These are phyloP conservation scores for Bothrops jararaca DNA, from an alignment of 2,113 vertebrate species.

Conservation along the genomic window DNA sequence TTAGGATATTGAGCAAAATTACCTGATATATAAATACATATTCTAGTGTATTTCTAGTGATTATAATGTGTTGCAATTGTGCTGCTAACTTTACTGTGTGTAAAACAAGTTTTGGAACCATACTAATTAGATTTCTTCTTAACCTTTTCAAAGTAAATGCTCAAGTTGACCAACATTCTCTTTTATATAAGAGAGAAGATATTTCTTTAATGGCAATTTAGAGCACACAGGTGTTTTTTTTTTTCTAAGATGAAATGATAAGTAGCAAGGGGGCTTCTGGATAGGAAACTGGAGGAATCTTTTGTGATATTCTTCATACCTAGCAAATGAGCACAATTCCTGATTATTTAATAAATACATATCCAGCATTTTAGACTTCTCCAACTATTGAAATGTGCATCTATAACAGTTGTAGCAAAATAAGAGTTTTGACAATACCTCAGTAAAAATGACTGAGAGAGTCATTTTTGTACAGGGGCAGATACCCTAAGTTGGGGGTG, in stretches of 20 bases:
- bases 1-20: background rate
- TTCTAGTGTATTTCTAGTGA: too few relatives aligned
- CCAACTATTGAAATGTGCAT: background rate
- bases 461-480: background rate
- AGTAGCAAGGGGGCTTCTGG: background rate
- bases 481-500: background rate
- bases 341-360: background rate
- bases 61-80: too few relatives aligned
- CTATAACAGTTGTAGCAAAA: background rate
- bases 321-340: background rate
- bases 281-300: background rate
- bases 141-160: too few relatives aligned
- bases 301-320: background rate
- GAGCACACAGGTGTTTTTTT: too few relatives aligned
- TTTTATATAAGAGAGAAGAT: too few relatives aligned
- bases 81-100: too few relatives aligned
- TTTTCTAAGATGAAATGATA: background rate
- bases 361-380: background rate
- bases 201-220: background rate
- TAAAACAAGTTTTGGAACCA: too few relatives aligned
- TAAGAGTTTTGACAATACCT: background rate
- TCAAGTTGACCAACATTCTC: too few relatives aligned
- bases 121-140: too few relatives aligned
- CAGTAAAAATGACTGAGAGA: background rate
- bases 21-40: background rate